Conservation (phyloP, 2,797 vertebrate genomes). For the Eulemur albifrons region DNA sequence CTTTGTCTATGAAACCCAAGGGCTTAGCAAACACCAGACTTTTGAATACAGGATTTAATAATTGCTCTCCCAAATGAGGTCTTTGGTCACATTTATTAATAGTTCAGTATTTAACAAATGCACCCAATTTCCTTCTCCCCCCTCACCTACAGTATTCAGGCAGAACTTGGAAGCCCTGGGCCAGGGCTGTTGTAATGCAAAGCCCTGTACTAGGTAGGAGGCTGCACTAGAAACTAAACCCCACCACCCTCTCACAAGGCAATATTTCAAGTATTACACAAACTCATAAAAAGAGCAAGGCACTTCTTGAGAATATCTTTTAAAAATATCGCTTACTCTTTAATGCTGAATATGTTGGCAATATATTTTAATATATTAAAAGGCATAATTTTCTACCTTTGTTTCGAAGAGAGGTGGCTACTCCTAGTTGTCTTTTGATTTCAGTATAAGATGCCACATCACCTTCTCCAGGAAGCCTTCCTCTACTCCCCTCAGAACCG, state of each 20-base stretch:
- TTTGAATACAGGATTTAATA: constrained; percentile 10
- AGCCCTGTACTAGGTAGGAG: neutral
- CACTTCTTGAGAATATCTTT: neutral
- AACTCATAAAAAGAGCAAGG: neutral
- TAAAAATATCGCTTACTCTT: neutral
- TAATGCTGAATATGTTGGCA: neutral
- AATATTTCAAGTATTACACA: neutral
- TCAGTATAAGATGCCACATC: neutral
- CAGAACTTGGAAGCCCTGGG: neutral
- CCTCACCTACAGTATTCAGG: neutral
- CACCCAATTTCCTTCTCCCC: neutral
- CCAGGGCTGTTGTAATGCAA: neutral
- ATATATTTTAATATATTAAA: constrained; percentile 14
- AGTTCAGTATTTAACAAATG: constrained; percentile 7
- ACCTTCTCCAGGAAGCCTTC: neutral
- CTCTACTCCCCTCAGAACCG: neutral
- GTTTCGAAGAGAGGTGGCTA: neutral
- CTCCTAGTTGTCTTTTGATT: neutral
- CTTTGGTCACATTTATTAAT: neutral
- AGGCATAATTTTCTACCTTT: neutral
- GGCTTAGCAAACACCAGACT: constrained; percentile 21
- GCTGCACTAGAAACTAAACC: neutral
- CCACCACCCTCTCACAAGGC: neutral
- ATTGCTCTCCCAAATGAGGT: neutral
- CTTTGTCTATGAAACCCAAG: neutral